Evolutionary conservation across 2,888 invertebrate genomes (phyloP).

Genomic region (Catotricha subobsoleta): DNA sequence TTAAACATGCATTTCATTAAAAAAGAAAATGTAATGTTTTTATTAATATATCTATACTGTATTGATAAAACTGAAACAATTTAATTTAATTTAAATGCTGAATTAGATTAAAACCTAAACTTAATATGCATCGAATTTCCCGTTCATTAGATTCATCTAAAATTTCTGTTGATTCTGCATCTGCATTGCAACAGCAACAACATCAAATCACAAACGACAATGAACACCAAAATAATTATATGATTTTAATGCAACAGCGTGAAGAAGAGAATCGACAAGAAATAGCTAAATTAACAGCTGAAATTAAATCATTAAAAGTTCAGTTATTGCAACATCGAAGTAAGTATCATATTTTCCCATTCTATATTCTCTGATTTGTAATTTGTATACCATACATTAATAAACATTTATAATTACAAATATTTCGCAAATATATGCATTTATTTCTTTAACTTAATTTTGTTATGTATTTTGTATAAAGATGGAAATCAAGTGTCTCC

Average conservation of each 20-base stretch:
- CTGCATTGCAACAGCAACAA: constrained; percentile 8
- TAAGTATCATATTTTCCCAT: constrained; percentile 21
- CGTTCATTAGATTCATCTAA: too few species aligned
- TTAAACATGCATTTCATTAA: too few species aligned
- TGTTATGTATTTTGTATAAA: background rate
- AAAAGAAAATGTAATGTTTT: too few species aligned
- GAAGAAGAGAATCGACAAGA: constrained; percentile 42
- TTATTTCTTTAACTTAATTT: background rate
- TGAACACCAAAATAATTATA: constrained; percentile 26
- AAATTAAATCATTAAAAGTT: constrained; percentile 40
- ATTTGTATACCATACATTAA: background rate
- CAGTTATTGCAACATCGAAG: constrained; percentile 39
- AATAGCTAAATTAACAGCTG: constrained; percentile 40
- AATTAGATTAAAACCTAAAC: too few species aligned
- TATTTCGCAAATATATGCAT: too few species aligned
- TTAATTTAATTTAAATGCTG: too few species aligned
- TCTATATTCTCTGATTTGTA: too few species aligned
- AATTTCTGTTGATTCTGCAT: background rate
- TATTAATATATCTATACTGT: too few species aligned
- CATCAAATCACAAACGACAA: constrained; percentile 11
- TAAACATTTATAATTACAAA: too few species aligned
- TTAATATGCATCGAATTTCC: too few species aligned
- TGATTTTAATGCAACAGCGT: constrained; percentile 35
- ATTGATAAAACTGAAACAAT: too few species aligned
- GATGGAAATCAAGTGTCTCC: constrained; percentile 7